Evolutionary conservation across 2,113 vertebrate species (phyloP).

Genomic region (Dipodomys stephensi): DNA sequence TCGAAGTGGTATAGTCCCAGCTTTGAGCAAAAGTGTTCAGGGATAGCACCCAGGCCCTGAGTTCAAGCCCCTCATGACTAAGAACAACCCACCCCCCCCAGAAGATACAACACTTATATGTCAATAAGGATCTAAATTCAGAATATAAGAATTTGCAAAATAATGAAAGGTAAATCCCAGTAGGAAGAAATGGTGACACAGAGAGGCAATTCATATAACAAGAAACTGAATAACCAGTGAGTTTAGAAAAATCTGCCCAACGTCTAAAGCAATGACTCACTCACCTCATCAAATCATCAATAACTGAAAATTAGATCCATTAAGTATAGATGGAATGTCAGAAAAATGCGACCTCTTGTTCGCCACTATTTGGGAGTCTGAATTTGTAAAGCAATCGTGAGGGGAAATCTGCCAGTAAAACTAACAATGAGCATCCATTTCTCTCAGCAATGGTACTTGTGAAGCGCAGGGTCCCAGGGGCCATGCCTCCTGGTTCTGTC

Average conservation of each 20-base stretch:
- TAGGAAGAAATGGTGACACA: not conserved
- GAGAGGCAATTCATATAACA: constrained; percentile 4
- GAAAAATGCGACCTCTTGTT: not conserved
- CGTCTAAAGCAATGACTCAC: not conserved
- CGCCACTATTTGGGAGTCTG: not conserved
- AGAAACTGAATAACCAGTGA: not conserved
- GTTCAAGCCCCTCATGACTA: no score
- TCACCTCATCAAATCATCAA: not conserved
- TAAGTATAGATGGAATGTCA: not conserved
- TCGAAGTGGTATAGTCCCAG: no score
- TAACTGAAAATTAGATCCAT: not conserved
- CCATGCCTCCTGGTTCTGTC: no score
- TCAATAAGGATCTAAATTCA: not conserved
- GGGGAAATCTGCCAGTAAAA: not conserved
- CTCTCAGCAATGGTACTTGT: not conserved
- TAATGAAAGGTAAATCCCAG: not conserved
- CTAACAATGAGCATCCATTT: not conserved
- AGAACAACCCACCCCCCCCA: no score
- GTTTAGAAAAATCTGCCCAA: not conserved
- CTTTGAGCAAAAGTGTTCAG: no score
- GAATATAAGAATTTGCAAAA: constrained; percentile 9
- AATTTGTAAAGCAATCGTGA: not conserved
- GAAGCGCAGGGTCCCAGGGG: not conserved
- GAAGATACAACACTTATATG: no score
- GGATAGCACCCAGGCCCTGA: no score